A percentile compares a stretch with the other conserved stretches of the same genome.
These are phyloP conservation scores for Neodiprion virginianus DNA, from an alignment of 1,140 invertebrate genomes.

Conservation along the genomic window DNA sequence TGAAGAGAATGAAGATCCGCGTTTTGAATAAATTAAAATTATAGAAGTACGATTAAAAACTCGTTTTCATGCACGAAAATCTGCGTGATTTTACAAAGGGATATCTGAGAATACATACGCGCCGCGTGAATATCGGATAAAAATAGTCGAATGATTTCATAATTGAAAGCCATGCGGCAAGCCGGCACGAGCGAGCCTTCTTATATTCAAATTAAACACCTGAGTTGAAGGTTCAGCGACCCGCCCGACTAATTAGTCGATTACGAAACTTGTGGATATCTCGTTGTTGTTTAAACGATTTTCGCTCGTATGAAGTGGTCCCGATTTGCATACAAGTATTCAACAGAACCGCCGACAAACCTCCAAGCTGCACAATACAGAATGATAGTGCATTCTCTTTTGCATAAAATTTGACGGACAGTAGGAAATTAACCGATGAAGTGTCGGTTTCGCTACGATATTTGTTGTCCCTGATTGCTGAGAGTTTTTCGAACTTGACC, in stretches of 20 bases:
- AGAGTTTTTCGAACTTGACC: too few relatives aligned
- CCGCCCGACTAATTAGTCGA: background rate
- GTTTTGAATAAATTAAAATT: background rate
- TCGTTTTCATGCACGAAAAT: background rate
- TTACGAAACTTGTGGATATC: conserved; percentile 1
- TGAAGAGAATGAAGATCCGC: background rate
- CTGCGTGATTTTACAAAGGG: too few relatives aligned
- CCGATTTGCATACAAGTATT: background rate
- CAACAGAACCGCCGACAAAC: background rate
- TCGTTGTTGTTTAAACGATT: background rate
- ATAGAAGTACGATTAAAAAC: background rate
- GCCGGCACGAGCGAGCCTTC: background rate
- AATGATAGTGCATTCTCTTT: background rate
- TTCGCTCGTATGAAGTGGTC: background rate
- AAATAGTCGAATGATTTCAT: background rate
- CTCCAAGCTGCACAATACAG: background rate
- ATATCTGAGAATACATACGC: too few relatives aligned
- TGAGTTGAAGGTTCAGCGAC: background rate
- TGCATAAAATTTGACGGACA: too few relatives aligned
- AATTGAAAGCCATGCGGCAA: background rate
- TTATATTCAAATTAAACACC: background rate
- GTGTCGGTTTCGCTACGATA: too few relatives aligned
- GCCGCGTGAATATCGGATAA: too few relatives aligned
- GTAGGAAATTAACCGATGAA: too few relatives aligned
- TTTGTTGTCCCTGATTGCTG: too few relatives aligned